phyloP scores from a whole-genome alignment of 2,113 vertebrate genomes.

The Phrynosoma platyrhinos region DNA sequence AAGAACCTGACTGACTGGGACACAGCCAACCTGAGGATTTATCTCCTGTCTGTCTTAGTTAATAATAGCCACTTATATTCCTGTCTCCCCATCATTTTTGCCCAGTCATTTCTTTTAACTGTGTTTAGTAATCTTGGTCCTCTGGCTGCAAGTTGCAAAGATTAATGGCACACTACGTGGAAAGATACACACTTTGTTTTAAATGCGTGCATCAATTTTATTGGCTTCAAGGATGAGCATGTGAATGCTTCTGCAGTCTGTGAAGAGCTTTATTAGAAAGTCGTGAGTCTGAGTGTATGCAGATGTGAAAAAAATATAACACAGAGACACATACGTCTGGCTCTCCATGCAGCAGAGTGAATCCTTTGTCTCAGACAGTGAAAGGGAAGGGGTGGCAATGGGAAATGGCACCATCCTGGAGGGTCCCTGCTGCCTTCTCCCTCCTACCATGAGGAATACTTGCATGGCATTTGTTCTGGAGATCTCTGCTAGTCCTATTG shows the following conservation, averaged over 20 bases:
- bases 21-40: neutral
- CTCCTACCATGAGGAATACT: no score
- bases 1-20: slow-evolving; percentile 12
- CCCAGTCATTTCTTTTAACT: slow-evolving; percentile 21
- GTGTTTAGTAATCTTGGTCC: neutral
- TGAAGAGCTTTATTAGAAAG: neutral
- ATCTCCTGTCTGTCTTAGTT: slow-evolving; percentile 8
- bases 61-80: slow-evolving; percentile 17
- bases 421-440: neutral
- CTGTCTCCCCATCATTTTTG: slow-evolving; percentile 15
- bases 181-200: neutral
- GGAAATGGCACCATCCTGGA: neutral
- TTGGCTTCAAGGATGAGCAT: neutral
- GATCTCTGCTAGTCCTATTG: neutral
- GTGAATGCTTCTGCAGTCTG: no score
- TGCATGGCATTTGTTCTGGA: neutral
- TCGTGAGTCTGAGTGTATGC: neutral
- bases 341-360: neutral
- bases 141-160: slow-evolving; percentile 11
- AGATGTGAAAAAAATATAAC: neutral
- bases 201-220: neutral
- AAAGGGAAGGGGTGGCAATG: neutral
- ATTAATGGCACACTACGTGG: neutral
- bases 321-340: no score
- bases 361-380: neutral